A percentile compares a stretch with the other conserved stretches of the same genome.
Evolutionary conservation across 2,113 vertebrate genomes (phyloP).

Genomic region (Anhinga rufa): DNA sequence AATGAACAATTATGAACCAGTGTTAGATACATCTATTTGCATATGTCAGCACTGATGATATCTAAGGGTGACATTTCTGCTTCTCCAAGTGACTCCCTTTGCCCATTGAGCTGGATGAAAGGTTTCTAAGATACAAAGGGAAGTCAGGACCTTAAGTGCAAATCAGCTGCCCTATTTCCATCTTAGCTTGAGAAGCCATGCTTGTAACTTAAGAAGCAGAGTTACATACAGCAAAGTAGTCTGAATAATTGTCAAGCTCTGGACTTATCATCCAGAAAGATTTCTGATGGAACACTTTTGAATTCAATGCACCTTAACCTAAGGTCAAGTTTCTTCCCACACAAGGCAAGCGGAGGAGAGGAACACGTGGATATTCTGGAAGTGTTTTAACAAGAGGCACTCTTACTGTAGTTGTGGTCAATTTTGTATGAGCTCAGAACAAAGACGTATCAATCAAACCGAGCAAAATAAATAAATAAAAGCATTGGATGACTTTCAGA

Average conservation of each 20-base stretch:
- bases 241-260: background rate
- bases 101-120: background rate
- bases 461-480: slow-evolving; percentile 53
- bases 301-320: background rate
- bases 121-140: background rate
- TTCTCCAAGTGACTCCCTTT: background rate
- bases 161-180: background rate
- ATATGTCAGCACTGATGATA: background rate
- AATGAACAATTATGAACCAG: background rate
- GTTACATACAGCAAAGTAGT: background rate
- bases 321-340: slow-evolving; percentile 5
- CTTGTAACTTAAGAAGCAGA: background rate
- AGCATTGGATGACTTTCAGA: slow-evolving; percentile 32
- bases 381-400: background rate
- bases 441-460: slow-evolving; percentile 35
- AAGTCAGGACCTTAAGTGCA: background rate
- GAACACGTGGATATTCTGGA: background rate
- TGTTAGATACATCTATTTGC: background rate
- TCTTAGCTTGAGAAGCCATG: background rate
- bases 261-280: background rate
- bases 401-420: slow-evolving; percentile 21
- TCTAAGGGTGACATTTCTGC: background rate
- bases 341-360: rapidly evolving
- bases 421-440: background rate
- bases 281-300: background rate